Evolutionary conservation across 2,113 vertebrate genomes (phyloP), one percentile per base, ranked within the genome.

Genomic region (Romanogobio albipinnatus): DNA sequence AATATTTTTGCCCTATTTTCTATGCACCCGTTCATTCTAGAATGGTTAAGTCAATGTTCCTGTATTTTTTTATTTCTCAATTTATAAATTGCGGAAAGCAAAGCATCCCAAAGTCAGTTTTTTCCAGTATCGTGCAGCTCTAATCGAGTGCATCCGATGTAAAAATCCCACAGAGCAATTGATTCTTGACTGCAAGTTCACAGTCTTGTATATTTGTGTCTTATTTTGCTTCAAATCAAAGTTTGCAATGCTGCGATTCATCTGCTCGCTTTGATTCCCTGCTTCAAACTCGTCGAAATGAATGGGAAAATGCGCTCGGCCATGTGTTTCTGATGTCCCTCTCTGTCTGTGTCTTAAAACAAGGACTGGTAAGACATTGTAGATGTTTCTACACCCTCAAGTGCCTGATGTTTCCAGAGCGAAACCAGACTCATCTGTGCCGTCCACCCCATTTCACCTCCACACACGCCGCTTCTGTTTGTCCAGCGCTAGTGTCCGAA

Each of bases 291-390:
- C 39, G 6, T 6, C 5, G 6, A 39, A 71, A 77, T 19, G 29
- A 56, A 59, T 2, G 51, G 29, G 7, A 24, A 58, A 47, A 68
- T 33, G 47, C 6, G 22, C 10, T 45, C 5, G 43, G 3, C 5
- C 22, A 5, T 59, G 26, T 29, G 2, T 76, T 26, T 70, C 81
- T 85, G 36, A 85, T 76, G 70, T 26, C 13, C 53, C 9, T 79
- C 73, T 86, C 62, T 85, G 24, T 85, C 26, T 89, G 24, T 89
- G 66, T 87, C 85, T 89, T 78, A 26, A 84, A 76, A 87, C 66
- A 89, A 89, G 88, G 88, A 59, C 81, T 76, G 76, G 10, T 86
- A 85, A 86, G 76, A 70, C 26, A 71, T 51, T 39, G 19, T 61
- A 78, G 64, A 53, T 33, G 80, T 39, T 24, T 70, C 80, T 39